A percentile compares a stretch with the other conserved stretches of the same genome.
phyloP scores from a whole-genome alignment of 2,113 vertebrate species.

The Murina feae region DNA sequence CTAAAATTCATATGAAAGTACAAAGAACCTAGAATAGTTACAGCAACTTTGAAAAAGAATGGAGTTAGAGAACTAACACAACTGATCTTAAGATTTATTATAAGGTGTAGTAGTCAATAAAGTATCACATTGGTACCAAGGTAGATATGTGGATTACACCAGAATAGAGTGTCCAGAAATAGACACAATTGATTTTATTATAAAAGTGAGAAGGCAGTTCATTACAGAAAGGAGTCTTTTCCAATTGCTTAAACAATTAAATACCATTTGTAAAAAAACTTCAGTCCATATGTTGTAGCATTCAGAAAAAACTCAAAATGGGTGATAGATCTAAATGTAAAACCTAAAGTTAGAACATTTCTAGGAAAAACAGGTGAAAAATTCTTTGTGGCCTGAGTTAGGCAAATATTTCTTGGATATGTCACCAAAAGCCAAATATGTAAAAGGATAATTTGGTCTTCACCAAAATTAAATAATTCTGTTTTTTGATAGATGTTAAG shows the following conservation, averaged over 20 bases:
- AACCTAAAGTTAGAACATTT: neutral
- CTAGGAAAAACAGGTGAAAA: neutral
- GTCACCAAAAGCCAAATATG: neutral
- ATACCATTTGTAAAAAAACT: neutral
- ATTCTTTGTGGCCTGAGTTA: neutral
- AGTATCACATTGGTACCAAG: neutral
- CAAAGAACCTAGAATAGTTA: neutral
- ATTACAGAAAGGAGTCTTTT: neutral
- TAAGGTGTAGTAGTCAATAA: neutral
- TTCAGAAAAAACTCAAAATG: neutral
- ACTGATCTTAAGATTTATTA: neutral
- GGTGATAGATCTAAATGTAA: neutral
- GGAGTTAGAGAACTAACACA: neutral
- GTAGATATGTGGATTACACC: neutral
- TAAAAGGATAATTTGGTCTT: neutral
- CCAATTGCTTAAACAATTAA: neutral
- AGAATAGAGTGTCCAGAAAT: neutral
- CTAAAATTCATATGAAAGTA: neutral
- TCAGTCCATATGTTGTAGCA: neutral
- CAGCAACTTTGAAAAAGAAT: neutral
- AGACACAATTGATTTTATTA: neutral
- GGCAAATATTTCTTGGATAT: neutral
- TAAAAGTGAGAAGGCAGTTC: neutral
- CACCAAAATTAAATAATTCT: neutral
- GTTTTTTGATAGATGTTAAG: neutral